Percentiles rank a stretch among this genome's conserved stretches.
phyloP scores from a whole-genome alignment of 2,888 invertebrate species.

The Habrosyne pyritoides region DNA sequence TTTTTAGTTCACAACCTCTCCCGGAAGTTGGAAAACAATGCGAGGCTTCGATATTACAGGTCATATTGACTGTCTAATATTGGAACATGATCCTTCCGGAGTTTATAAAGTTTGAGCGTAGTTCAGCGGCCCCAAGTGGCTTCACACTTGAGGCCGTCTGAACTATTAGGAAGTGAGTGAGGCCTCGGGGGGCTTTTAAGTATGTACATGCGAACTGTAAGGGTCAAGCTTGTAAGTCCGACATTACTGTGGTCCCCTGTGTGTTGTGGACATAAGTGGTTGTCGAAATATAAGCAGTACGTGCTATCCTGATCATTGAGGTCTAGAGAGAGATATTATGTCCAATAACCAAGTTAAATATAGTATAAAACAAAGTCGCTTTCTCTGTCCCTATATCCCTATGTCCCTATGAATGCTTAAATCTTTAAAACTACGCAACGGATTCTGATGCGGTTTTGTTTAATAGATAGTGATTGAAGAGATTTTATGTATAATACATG shows the following conservation, averaged over 20 bases:
- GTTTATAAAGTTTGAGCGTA: background rate
- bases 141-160: background rate
- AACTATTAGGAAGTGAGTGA: conserved; percentile 4
- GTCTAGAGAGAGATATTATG: too few species aligned
- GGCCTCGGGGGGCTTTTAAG: background rate
- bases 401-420: too few species aligned
- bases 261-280: background rate
- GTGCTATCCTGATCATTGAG: background rate
- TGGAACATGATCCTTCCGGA: background rate
- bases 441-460: too few species aligned
- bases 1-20: background rate
- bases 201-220: background rate
- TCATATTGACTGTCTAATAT: background rate
- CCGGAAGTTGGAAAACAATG: background rate
- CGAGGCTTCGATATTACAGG: background rate
- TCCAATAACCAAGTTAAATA: too few species aligned
- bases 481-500: too few species aligned
- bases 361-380: too few species aligned
- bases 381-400: too few species aligned
- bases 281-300: background rate
- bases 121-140: too few species aligned
- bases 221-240: background rate
- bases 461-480: too few species aligned
- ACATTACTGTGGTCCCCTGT: background rate
- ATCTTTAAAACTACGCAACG: too few species aligned